Conservation (phyloP, 2,113 vertebrate species). For the Sturnus vulgaris region DNA sequence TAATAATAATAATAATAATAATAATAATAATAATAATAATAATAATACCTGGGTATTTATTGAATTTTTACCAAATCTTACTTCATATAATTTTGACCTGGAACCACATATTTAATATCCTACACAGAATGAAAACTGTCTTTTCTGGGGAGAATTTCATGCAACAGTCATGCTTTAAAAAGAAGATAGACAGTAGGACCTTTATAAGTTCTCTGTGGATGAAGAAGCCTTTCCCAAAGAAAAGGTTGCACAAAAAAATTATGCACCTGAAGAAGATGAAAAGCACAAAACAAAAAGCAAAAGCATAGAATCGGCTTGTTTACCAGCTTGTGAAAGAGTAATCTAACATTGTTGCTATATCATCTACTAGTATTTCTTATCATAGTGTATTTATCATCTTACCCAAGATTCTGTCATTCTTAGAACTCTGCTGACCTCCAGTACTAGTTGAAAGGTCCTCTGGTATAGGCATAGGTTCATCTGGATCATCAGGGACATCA, state of each 20-base stretch:
- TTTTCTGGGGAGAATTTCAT: neutral
- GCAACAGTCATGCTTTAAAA: neutral
- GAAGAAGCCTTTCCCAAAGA: neutral
- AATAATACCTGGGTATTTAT: neutral
- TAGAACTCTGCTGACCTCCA: slow-evolving; percentile 82
- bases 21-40: neutral
- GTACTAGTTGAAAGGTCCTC: slow-evolving; percentile 94
- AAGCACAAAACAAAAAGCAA: neutral
- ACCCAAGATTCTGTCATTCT: slow-evolving; percentile 84
- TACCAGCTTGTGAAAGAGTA: neutral
- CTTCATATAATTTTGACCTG: neutral
- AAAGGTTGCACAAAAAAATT: neutral
- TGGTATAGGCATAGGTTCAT: slow-evolving; percentile 96
- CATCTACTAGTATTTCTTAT: neutral
- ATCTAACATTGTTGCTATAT: neutral
- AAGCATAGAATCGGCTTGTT: neutral
- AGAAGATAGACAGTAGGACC: neutral
- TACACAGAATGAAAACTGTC: neutral
- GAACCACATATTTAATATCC: neutral
- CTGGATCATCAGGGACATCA: slow-evolving; percentile 85
- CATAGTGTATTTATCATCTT: slow-evolving; percentile 39
- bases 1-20: neutral
- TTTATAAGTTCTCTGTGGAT: neutral
- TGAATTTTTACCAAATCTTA: neutral
- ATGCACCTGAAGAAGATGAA: neutral